phyloP scores from a whole-genome alignment of 2,888 invertebrate species.

The Endotricha flammealis region DNA sequence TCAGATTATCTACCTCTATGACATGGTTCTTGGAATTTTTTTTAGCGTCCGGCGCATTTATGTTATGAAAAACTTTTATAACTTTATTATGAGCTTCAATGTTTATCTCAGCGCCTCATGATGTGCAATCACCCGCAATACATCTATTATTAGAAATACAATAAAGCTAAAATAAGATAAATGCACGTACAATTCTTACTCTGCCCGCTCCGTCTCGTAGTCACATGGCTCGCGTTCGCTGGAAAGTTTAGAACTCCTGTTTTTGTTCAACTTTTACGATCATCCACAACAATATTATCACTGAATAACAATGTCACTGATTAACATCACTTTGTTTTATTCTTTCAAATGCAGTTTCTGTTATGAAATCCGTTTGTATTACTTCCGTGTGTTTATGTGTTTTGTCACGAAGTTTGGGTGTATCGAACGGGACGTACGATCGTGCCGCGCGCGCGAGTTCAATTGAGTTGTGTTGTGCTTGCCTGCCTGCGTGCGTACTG shows the following conservation, averaged over 20 bases:
- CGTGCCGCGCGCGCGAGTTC: slow-evolving; percentile 51
- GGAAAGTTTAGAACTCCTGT: slow-evolving; percentile 60
- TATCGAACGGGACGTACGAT: slow-evolving; percentile 26
- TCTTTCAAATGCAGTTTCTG: slow-evolving; percentile 26
- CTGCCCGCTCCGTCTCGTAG: slow-evolving; percentile 43
- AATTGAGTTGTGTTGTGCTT: slow-evolving; percentile 31
- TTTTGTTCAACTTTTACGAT: slow-evolving; percentile 53
- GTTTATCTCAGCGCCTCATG: slow-evolving; percentile 13
- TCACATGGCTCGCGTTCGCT: slow-evolving; percentile 69
- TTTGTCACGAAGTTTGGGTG: slow-evolving; percentile 11
- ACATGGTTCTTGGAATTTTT: no score
- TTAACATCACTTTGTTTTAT: slow-evolving; percentile 34
- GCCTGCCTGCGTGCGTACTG: slow-evolving; percentile 3
- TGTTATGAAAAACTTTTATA: neutral
- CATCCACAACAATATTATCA: slow-evolving; percentile 52
- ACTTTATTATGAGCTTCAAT: neutral
- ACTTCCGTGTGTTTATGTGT: slow-evolving; percentile 20
- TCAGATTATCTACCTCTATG: no score
- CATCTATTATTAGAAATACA: slow-evolving; percentile 46
- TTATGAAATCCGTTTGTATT: slow-evolving; percentile 25
- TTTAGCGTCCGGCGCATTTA: no score
- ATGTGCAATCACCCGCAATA: slow-evolving; percentile 23
- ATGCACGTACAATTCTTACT: slow-evolving; percentile 64
- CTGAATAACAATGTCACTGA: slow-evolving; percentile 42
- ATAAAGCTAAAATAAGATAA: slow-evolving; percentile 54